Evolutionary conservation across 2,888 invertebrate genomes (phyloP).

Genomic region (Diarsia rubi): DNA sequence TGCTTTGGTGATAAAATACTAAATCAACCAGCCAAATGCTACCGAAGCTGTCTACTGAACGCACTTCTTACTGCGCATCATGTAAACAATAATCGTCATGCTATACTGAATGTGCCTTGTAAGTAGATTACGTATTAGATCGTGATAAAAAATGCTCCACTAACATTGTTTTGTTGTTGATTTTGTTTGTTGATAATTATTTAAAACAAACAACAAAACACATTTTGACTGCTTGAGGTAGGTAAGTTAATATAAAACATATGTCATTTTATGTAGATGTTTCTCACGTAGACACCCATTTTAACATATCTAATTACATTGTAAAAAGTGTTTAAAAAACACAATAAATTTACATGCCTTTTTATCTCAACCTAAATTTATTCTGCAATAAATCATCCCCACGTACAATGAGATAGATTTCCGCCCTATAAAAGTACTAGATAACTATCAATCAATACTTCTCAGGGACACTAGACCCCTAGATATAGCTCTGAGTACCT

Average conservation of each 20-base stretch:
- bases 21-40: neutral
- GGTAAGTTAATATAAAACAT: neutral
- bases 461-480: constrained; percentile 12
- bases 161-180: neutral
- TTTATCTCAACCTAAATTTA: neutral
- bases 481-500: constrained; percentile 30
- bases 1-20: neutral
- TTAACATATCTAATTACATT: neutral
- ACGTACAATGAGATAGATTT: neutral
- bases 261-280: neutral
- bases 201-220: neutral
- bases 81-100: neutral
- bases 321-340: neutral
- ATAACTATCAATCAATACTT: constrained; percentile 41
- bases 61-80: neutral
- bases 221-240: neutral
- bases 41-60: neutral
- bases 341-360: neutral
- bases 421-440: neutral
- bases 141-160: neutral
- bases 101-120: neutral
- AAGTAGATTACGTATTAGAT: neutral
- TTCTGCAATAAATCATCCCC: neutral
- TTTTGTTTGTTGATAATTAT: neutral
- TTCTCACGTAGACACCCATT: neutral